These are phyloP conservation scores for Chaetura pelagica DNA, from an alignment of 2,113 vertebrate genomes.

Conservation along the genomic window DNA sequence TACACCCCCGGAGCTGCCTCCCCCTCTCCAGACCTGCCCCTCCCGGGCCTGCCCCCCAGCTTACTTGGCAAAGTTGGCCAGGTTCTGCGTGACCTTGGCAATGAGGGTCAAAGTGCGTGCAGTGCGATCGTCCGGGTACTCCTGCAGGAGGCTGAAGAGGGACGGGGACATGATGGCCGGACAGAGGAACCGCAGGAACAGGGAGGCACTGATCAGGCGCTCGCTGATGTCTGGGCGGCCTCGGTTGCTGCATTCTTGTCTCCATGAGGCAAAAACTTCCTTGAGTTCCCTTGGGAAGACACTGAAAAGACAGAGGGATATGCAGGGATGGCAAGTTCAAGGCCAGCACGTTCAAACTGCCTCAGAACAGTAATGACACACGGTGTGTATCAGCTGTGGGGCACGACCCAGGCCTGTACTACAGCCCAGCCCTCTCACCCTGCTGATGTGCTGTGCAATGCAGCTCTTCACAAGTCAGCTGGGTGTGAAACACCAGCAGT, in stretches of 20 bases:
- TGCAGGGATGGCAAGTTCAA: not conserved
- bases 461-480: not conserved
- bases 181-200: slow-evolving; percentile 97
- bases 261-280: slow-evolving; percentile 97
- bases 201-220: slow-evolving; percentile 94
- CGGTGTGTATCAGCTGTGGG: fast-evolving
- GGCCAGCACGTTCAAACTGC: not conserved
- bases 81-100: slow-evolving; percentile 98
- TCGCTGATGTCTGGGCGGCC: slow-evolving; percentile 98
- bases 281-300: slow-evolving; percentile 97
- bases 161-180: slow-evolving; percentile 99
- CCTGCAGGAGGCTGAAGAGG: slow-evolving; percentile 95
- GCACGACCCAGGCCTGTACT: fast-evolving
- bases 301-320: slow-evolving; percentile 67
- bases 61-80: slow-evolving; percentile 98
- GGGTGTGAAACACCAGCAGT: not conserved
- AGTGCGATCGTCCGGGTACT: slow-evolving; percentile 96
- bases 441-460: not conserved
- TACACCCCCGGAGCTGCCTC: fast-evolving
- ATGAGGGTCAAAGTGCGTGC: slow-evolving; percentile 97
- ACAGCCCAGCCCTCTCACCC: too few relatives aligned
- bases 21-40: not conserved
- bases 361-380: not conserved
- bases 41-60: not conserved
- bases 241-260: slow-evolving; percentile 94